Evolutionary conservation across 2,888 invertebrate genomes (phyloP), one percentile per base, ranked within the genome.

Genomic region (Sphaerophoria rueppellii): DNA sequence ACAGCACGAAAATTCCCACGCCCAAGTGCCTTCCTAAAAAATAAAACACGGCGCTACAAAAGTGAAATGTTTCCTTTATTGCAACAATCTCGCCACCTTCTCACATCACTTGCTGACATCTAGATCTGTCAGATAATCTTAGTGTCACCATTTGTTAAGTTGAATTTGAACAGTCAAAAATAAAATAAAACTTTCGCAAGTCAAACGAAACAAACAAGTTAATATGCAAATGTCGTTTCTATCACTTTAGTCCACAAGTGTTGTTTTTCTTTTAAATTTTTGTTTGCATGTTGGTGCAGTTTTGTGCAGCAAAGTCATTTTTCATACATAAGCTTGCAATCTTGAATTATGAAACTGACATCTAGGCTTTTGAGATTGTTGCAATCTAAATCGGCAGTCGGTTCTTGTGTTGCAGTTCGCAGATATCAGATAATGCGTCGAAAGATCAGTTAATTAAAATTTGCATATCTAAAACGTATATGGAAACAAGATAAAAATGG

Each of bases 41-140:
- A 9, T 2, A 43, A 43, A 43, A 43, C 9, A 4, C 7, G 37
- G 40, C 40, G 67, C 40, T 43, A 32, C 35, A 34, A 5, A 55
- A 48, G 57, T 79, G 74, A 79, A 83, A 67, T 70, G 74, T 71
- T 67, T 67, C 50, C 46, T 63, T 71, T 71, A 37, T 63, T 52
- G 24, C 40, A 57, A 46, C 67, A 61, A 77, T 80, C 81, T 85
- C 67, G 76, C 52, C 76, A 81, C 85, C 76, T 81, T 81, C 43
- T 60, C 69, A 70, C 72, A 69, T 77, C 73, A 81, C 65, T 73
- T 48, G 76, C 81, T 81, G 81, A 81, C 81, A 85, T 76, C 81
- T 63, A 77, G 85, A 77, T 85, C 80, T 85, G 85, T 81, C 85
- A 77, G 76, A 55, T 81, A 60, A 76, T 12, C 73, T 85, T 77